Evolutionary conservation across 1,140 invertebrate species (phyloP), one percentile per base, ranked within the genome.

Genomic region (Plectus sambesii): DNA sequence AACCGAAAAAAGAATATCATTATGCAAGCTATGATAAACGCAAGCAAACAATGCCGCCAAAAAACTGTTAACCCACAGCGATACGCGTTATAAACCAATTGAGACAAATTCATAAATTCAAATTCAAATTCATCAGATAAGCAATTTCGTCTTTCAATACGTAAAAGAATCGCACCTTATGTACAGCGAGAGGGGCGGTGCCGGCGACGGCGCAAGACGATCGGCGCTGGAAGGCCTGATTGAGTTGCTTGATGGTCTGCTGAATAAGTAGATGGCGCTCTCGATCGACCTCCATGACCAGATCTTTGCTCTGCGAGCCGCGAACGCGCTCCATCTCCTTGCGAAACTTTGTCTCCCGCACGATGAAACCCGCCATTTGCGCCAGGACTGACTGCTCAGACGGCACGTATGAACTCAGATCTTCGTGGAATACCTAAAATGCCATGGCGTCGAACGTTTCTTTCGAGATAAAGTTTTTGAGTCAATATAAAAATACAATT

Each of bases 311-410:
- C 65, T 94, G 88, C 1, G 84, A 81, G 68, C 87, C 96, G 42
- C 92, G 76, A 12, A 97, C 71, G 66, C 92, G 93, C 67, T 99
- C 94, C 89, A 98, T 98, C 65, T 96, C 89, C 40, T 88, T 75
- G 37, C 92, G 73, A 71, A 99, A 99, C 62, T 90, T 86, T 29
- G 85, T 82, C 73, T 98, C 92, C 70, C 97, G 96, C 0, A 97
- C 86, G 1, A 87, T 84, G 74, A 99, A 98, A 0, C 90, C 89
- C 1, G 89, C 88, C 0, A 97, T 74, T 72, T 97, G 88, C 22
- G 43, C 82, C 22, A 53, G 40, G 6, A 56, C 58, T 2, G 59
- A 49, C 58, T 67, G 47, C 17, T 41, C 29, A 9, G 85, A 83
- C 5, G 98, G 83, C 15, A 97, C 82, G 70, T 97, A 89, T 72